Base-by-base conservation (phyloP, 2,888 invertebrate genomes). In the Ariolimax columbianus region DNA sequence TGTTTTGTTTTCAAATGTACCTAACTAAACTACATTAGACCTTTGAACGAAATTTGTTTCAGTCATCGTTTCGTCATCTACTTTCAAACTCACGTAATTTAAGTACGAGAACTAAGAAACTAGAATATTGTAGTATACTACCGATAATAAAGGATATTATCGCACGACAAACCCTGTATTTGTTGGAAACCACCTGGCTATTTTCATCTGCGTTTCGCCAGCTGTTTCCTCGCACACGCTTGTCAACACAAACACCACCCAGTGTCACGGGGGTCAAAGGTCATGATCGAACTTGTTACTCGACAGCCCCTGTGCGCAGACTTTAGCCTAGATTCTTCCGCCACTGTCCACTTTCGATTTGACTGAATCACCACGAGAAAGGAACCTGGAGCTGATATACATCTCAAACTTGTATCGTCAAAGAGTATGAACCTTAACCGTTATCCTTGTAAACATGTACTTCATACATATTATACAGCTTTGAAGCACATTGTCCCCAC, bases 211-310 rank as follows among this genome's bases (percentile, higher is more conserved):
- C 26, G 38, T 70, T 72, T 40, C 40, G 26, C 40, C 73, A 73
- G 43, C 73, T 73, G 73, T 47, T 73, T 73, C 73, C n/a, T n/a
- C n/a, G n/a, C n/a, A n/a, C n/a, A n/a, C n/a, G n/a, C n/a, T n/a
- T n/a, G n/a, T n/a, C n/a, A n/a, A n/a, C n/a, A n/a, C n/a, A n/a
- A n/a, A n/a, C n/a, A n/a, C n/a, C 73, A 40, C 73, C 43, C 84
- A 77, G 68, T 78, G 78, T 78, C 23, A 55, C 38, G 19, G 70
- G 59, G 84, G 77, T 84, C 47, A 84, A 79, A 78, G 84, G 84
- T 84, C 78, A 84, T 70, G 84, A 84, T 84, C 78, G 78, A 84
- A 78, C 84, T 84, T 73, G 84, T 72, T 82, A 55, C 55, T 55
- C 40, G 38, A 47, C 17, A 72, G 72, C 84, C 83, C 26, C 33